Evolutionary conservation across 2,113 vertebrate species (phyloP).

Genomic region (Phylloscopus trochiloides): DNA sequence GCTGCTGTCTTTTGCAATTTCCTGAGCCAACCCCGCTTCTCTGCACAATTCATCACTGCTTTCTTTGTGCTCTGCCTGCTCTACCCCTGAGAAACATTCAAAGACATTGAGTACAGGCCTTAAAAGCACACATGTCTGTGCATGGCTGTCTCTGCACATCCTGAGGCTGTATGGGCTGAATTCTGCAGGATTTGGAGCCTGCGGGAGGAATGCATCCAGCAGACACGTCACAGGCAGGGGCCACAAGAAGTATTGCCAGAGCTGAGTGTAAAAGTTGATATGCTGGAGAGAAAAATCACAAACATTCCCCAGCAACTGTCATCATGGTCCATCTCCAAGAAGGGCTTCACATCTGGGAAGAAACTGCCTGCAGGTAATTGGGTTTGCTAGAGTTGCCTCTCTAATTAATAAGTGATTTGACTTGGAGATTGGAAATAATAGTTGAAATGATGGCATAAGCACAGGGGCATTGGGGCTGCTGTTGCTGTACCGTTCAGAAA

Average conservation of each 20-base stretch:
- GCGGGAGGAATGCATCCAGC: neutral
- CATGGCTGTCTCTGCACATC: neutral
- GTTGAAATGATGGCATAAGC: constrained; percentile 73
- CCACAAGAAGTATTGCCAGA: neutral
- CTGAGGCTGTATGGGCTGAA: neutral
- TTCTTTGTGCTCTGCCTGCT: neutral
- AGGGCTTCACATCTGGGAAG: constrained; percentile 72
- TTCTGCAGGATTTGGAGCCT: neutral
- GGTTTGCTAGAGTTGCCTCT: constrained; percentile 75
- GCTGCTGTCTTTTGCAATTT: constrained; percentile 40
- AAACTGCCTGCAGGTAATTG: constrained; percentile 73
- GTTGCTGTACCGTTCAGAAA: constrained; percentile 30
- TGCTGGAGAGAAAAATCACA: constrained; percentile 8
- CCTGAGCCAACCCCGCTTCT: neutral
- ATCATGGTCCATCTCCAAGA: constrained; percentile 52
- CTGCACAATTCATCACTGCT: neutral
- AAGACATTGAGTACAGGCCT: neutral
- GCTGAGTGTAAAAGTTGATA: neutral
- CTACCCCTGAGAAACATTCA: neutral
- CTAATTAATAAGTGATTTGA: constrained; percentile 84
- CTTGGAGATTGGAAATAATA: constrained; percentile 78
- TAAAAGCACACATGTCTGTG: neutral
- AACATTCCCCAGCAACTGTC: constrained; percentile 44
- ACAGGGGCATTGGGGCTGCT: constrained; percentile 56
- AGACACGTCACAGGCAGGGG: neutral